Conservation (phyloP, 64 coral and sea anemone species). For the Montipora efflorescens region DNA sequence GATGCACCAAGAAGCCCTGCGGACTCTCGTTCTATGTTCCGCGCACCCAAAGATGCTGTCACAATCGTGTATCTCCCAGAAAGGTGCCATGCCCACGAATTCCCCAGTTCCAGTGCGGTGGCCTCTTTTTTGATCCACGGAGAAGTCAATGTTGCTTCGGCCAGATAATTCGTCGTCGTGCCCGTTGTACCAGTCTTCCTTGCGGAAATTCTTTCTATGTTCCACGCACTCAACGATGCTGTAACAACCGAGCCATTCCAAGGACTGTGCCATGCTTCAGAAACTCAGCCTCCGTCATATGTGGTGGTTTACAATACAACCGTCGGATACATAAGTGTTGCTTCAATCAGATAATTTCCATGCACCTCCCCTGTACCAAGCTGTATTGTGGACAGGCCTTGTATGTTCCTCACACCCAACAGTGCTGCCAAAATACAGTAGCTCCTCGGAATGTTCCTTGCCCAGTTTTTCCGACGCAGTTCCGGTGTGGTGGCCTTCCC, state of each 20-base stretch:
- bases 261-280: background rate
- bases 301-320: background rate
- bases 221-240: background rate
- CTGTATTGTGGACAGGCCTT: background rate
- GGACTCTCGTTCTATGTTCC: background rate
- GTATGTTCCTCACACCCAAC: conserved; percentile 31
- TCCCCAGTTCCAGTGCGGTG: background rate
- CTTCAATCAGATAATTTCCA: conserved; percentile 4
- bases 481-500: conserved; percentile 5
- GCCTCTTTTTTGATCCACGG: background rate
- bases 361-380: background rate
- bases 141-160: conserved; percentile 6
- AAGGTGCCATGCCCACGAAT: background rate
- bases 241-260: background rate
- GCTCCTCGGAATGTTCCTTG: conserved; percentile 9
- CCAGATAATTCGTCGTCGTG: background rate
- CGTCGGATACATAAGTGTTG: conserved; percentile 9
- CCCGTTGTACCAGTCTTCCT: background rate
- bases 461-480: background rate
- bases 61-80: background rate
- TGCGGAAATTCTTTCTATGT: background rate
- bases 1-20: background rate
- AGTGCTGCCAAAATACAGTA: background rate
- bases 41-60: background rate
- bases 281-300: background rate